Base-by-base conservation (phyloP, 2,888 invertebrate species). In the Hydroisotoma schaefferi region DNA sequence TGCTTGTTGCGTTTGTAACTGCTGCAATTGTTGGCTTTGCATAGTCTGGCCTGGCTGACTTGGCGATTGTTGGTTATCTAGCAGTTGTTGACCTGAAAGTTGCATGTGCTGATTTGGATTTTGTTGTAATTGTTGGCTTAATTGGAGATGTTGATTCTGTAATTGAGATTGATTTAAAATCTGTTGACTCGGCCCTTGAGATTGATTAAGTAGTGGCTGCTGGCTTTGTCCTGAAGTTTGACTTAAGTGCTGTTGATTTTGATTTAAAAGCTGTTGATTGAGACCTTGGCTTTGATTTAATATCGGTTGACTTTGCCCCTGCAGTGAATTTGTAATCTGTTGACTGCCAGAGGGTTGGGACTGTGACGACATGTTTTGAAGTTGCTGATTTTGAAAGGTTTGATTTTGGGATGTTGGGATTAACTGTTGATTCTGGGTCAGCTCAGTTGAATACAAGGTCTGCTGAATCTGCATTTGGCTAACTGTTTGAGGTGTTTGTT, bases 361-460 rank as follows among this genome's bases (percentile, higher is more conserved):
- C 33, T 57, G 64, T n/a, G 18, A 44, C 48, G 53, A 55, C 15
- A 58, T 52, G 26, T 51, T 52, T 37, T 54, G 48, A 12, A 47
- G 46, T 44, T 64, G 59, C 46, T 59, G 61, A 8, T 49, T 20
- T 18, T 40, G 40, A 33, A 33, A 15, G 15, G 33, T 33, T 40
- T 40, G 40, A 20, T 20, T n/a, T 28, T 37, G 43, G 20, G 52
- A 1, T 22, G 53, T 26, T 2, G 53, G 38, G 22, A 29, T 15
- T 28, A 44, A 28, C 86, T 86, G 68, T 57, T 67, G 71, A 55
- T 72, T 69, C 28, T 71, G 67, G n/a, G n/a, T n/a, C n/a, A n/a
- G n/a, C 15, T 63, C n/a, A n/a, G 65, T 15, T 61, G 47, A 10
- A 54, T 8, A 2, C n/a, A n/a, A n/a, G n/a, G n/a, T n/a, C n/a